These are phyloP conservation scores for Gallinago media DNA, from an alignment of 2,113 vertebrate genomes.

Conservation along the genomic window DNA sequence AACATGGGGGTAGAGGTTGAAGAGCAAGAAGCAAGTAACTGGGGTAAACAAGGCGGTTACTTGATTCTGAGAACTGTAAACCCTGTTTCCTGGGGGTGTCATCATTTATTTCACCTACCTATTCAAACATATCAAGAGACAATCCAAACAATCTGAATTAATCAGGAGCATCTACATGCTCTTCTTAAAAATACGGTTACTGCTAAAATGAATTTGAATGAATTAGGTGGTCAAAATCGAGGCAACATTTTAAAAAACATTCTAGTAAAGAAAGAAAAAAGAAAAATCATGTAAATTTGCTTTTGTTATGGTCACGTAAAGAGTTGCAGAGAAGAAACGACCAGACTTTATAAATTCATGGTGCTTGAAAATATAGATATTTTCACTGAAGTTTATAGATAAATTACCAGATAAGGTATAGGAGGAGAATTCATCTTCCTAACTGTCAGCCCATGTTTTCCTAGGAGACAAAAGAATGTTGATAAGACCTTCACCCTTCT, in stretches of 20 bases:
- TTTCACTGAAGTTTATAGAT: background rate
- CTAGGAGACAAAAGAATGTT: background rate
- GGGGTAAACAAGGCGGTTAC: background rate
- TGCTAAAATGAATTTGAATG: background rate
- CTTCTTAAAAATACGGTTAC: background rate
- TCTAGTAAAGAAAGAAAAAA: background rate
- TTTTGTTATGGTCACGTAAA: background rate
- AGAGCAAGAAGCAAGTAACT: background rate
- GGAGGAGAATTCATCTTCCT: background rate
- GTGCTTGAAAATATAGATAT: background rate
- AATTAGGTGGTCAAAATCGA: background rate
- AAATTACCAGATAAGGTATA: background rate
- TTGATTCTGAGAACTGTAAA: background rate
- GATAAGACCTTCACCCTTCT: background rate
- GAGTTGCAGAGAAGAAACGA: background rate
- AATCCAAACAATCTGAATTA: background rate
- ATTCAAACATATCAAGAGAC: background rate
- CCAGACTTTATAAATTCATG: fast-evolving
- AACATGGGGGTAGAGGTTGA: background rate
- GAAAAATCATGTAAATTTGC: background rate
- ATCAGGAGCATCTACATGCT: background rate
- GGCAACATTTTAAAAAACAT: background rate
- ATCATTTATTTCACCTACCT: background rate
- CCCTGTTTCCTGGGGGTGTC: background rate
- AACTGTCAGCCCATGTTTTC: background rate